phyloP scores from a whole-genome alignment of 2,797 vertebrate species.

The Galaxias olidus region DNA sequence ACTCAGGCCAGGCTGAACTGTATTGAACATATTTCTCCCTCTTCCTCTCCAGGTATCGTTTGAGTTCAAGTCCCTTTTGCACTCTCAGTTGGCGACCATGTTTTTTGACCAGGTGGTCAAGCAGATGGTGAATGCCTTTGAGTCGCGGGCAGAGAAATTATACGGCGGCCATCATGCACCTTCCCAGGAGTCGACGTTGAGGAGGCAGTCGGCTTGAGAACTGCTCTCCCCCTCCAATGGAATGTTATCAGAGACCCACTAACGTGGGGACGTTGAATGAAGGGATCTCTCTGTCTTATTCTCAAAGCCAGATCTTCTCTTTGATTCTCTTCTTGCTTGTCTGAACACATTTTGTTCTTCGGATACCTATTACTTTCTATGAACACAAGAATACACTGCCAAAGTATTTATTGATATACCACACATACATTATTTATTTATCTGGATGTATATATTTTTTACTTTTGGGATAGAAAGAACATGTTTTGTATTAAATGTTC shows the following conservation, averaged over 20 bases:
- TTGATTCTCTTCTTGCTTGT: slow-evolving; percentile 24
- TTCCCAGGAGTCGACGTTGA: slow-evolving; percentile 19
- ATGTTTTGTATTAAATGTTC: slow-evolving; percentile 16
- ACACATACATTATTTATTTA: slow-evolving; percentile 48
- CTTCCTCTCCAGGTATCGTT: slow-evolving; percentile 73
- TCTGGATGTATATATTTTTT: slow-evolving; percentile 50
- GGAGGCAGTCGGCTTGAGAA: slow-evolving; percentile 35
- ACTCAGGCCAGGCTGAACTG: slow-evolving; percentile 1
- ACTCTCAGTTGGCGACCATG: slow-evolving; percentile 75
- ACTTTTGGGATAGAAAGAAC: slow-evolving; percentile 28
- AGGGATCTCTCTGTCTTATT: too few relatives aligned
- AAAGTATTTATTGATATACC: slow-evolving; percentile 52
- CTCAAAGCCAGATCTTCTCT: slow-evolving; percentile 28
- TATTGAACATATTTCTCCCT: background rate
- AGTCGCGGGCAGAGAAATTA: slow-evolving; percentile 64
- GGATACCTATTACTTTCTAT: background rate
- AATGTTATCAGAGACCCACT: too few relatives aligned
- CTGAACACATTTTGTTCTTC: background rate
- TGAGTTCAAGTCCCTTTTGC: slow-evolving; percentile 80
- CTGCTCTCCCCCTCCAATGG: background rate
- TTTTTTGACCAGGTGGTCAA: slow-evolving; percentile 82
- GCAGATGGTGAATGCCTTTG: slow-evolving; percentile 80
- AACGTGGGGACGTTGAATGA: too few relatives aligned
- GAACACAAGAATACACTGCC: slow-evolving; percentile 17
- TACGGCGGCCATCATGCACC: slow-evolving; percentile 41